Base-by-base conservation (phyloP, 2,888 invertebrate genomes). In the Crossocerus cetratus region DNA sequence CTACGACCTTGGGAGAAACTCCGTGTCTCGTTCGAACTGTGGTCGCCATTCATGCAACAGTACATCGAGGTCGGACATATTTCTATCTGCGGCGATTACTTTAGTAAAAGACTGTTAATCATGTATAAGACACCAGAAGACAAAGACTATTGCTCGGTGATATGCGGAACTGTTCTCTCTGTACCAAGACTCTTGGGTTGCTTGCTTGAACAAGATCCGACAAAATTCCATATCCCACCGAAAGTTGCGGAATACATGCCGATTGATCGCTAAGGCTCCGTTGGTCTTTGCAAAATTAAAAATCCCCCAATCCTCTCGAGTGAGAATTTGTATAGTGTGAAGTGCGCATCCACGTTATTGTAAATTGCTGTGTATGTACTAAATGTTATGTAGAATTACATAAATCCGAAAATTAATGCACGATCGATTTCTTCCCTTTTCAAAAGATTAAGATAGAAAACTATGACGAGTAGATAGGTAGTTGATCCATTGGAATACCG, bases 101-200 rank as follows among this genome's bases (percentile, higher is more conserved):
- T 97, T 32, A 95, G 96, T 81, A 96, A 96, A 88, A 92, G 97
- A 69, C 91, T 97, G 56, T 91, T 95, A 84, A 94, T 96, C 76
- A 94, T 92, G 54, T 94, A 93, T 86, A 91, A 91, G 23, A 92
- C 93, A 54, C 91, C 93, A 11, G 93, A 93, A 74, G 90, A 92
- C 53, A 90, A 90, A 44, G 91, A 92, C 56, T 97, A 94, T 87
- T 92, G 95, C 11, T 92, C 93, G 83, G 87, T 96, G 44, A 91
- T 97, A 70, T 94, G 94, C 8, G 96, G 96, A 16, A 94, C 94
- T 21, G 90, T 96, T 54, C 86, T 96, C 16, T 94, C 94, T 89
- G 93, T 95, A n/a, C 94, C 95, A 0, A 94, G 93, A 85, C 88
- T 97, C 21, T 90, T 97, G 61, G 96, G 93, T 0, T 95, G 96